Evolutionary conservation across 2,113 vertebrate genomes (phyloP), one percentile per base, ranked within the genome.

Genomic region (Hypomesus transpacificus): DNA sequence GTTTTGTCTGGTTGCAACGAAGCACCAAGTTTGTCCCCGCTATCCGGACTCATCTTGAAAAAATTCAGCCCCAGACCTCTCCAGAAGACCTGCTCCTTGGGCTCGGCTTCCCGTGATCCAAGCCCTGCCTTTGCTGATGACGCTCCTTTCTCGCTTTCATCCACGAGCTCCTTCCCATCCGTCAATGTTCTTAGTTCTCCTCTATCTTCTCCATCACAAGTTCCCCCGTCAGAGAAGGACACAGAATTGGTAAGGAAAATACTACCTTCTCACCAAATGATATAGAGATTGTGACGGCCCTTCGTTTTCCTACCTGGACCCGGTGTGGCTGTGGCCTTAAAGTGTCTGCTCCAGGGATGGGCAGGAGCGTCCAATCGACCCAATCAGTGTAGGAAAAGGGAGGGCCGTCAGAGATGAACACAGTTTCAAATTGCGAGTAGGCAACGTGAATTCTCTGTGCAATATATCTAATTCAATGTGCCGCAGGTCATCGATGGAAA

Each of bases 1-100:
- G 84, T 93, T 70, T 60, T 92, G 76, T 66, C 77, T 0, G 87
- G 89, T 4, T 92, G 75, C 52, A 85, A 74, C 53, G 90, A 89
- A 3, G 56, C 71, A 39, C 46, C 81, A 20, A 84, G 81, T 66
- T 76, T 93, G 74, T 90, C 91, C 0, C 22, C 87, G 0, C 66
- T 76, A 8, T 87, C 90, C 0, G 91, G 80, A 0, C 26, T 82
- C 22, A 69, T 91, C 1, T 50, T 92, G 68, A 83, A 89, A 50
- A 86, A 74, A 1, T 73, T 92, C 11, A 70, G 75, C 34, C 74
- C 82, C 0, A 22, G 21, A 1, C 34, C 73, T 0, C 74, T 70
- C 4, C 80, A 81, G 64, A 87, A 57, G 16, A 78, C 69, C 65
- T 61, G 51, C 28, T 85, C 84, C 13, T 59, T 84, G 60, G 58